Evolutionary conservation across 2,888 invertebrate species (phyloP).

Genomic region (Aspidiotus destructor): DNA sequence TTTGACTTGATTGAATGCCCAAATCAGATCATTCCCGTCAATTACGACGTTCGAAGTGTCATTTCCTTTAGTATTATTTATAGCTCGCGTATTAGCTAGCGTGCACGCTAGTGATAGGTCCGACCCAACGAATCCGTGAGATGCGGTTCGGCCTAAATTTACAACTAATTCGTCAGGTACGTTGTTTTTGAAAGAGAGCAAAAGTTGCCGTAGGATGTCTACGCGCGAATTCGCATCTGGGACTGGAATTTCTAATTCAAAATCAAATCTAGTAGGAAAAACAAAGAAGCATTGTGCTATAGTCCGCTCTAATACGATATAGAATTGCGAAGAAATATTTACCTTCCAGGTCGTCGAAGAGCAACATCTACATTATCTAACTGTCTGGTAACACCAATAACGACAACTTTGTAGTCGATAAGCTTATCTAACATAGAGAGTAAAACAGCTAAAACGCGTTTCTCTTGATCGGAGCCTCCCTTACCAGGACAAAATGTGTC

Average conservation of each 20-base stretch:
- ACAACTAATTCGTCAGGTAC: conserved; percentile 46
- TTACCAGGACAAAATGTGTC: conserved; percentile 65
- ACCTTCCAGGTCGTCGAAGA: conserved; percentile 62
- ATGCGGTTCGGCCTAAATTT: conserved; percentile 56
- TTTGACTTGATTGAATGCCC: conserved; percentile 58
- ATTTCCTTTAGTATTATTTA: conserved; percentile 39
- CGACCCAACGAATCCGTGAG: conserved; percentile 81
- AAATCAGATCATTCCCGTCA: conserved; percentile 49
- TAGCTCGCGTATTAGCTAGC: conserved; percentile 52
- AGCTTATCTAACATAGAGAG: conserved; percentile 54
- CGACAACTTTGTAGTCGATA: conserved; percentile 50
- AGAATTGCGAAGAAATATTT: conserved; percentile 4
- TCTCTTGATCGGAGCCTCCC: conserved; percentile 54
- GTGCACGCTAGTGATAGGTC: conserved; percentile 71
- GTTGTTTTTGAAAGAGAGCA: conserved; percentile 41
- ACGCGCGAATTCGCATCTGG: conserved; percentile 57
- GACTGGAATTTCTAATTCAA: conserved; percentile 68
- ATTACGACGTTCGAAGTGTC: conserved; percentile 38
- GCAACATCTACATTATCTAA: conserved; percentile 64
- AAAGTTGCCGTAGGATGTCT: conserved; percentile 58
- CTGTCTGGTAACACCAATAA: conserved; percentile 69
- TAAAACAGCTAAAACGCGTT: conserved; percentile 60
- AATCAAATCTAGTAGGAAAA: conserved; percentile 52
- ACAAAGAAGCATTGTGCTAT: not conserved
- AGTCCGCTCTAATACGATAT: not conserved